These are phyloP conservation scores for Bombus breviceps DNA, from an alignment of 1,140 invertebrate species.

Conservation along the genomic window DNA sequence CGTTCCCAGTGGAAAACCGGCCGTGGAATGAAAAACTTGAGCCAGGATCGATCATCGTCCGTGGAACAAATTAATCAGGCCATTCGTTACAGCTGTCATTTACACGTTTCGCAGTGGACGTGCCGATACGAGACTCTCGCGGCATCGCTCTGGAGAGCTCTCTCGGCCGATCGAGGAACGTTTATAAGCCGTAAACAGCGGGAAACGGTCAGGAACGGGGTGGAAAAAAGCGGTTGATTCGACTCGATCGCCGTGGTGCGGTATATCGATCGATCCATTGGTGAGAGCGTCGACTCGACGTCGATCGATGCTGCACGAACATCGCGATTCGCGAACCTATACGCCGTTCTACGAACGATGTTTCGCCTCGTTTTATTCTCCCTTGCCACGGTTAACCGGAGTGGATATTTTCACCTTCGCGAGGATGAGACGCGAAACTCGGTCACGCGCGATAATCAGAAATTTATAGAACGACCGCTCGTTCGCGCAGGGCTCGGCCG, in stretches of 20 bases:
- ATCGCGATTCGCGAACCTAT: too few relatives aligned
- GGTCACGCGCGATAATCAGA: slow-evolving; percentile 8
- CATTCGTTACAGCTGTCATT: slow-evolving; percentile 54
- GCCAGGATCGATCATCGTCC: slow-evolving; percentile 39
- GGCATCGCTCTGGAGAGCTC: not conserved
- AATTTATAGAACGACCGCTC: slow-evolving; percentile 16
- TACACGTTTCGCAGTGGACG: slow-evolving; percentile 18
- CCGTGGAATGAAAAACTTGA: not conserved
- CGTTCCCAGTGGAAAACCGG: too few relatives aligned
- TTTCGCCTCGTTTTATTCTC: too few relatives aligned
- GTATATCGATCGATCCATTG: not conserved
- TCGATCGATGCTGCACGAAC: too few relatives aligned
- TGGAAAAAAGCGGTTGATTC: not conserved
- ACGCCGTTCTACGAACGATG: too few relatives aligned
- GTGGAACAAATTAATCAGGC: slow-evolving; percentile 48
- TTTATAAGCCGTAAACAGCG: slow-evolving; percentile 5
- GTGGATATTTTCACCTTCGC: slow-evolving; percentile 21
- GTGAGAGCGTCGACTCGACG: too few relatives aligned
- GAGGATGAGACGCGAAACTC: not conserved
- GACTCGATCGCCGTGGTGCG: too few relatives aligned
- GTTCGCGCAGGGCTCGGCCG: too few relatives aligned
- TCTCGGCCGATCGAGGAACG: slow-evolving; percentile 7
- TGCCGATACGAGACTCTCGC: slow-evolving; percentile 8
- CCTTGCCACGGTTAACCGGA: too few relatives aligned
- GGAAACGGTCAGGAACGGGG: too few relatives aligned